These are phyloP conservation scores for Scaptomyza tumidula DNA, from an alignment of 2,888 invertebrate species.

Conservation along the genomic window DNA sequence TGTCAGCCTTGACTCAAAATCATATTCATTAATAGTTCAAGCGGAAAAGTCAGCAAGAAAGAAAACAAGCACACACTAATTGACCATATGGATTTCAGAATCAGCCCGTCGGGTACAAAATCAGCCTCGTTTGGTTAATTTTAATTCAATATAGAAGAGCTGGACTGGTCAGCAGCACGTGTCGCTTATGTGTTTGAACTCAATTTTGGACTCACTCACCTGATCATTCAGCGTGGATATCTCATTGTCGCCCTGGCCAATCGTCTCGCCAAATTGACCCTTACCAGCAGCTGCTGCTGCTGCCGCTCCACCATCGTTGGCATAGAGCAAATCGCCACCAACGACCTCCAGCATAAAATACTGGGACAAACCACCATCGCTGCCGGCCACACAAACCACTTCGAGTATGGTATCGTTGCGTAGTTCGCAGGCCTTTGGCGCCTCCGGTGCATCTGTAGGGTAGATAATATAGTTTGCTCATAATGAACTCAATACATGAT, in stretches of 20 bases:
- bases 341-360: slow-evolving; percentile 92
- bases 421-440: slow-evolving; percentile 90
- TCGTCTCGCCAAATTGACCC: slow-evolving; percentile 79
- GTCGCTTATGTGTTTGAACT: slow-evolving; percentile 18
- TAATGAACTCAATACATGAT: slow-evolving; percentile 26
- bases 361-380: slow-evolving; percentile 92
- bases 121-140: slow-evolving; percentile 36
- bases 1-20: slow-evolving; percentile 35
- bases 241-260: slow-evolving; percentile 85
- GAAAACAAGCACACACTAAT: slow-evolving; percentile 69
- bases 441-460: slow-evolving; percentile 89
- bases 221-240: slow-evolving; percentile 88
- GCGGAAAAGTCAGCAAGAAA: slow-evolving; percentile 73
- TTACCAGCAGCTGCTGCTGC: slow-evolving; percentile 53
- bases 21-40: slow-evolving; percentile 75
- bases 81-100: slow-evolving; percentile 74
- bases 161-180: slow-evolving; percentile 21
- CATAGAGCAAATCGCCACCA: slow-evolving; percentile 86
- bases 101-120: slow-evolving; percentile 5
- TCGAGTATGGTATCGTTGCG: slow-evolving; percentile 88
- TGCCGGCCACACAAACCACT: slow-evolving; percentile 90
- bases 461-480: slow-evolving; percentile 24
- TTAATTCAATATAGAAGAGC: slow-evolving; percentile 55
- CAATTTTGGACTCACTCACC: slow-evolving; percentile 83
- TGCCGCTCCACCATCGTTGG: slow-evolving; percentile 82